Base-by-base conservation (phyloP, 2,888 invertebrate genomes). In the Pristionchus entomophagus region DNA sequence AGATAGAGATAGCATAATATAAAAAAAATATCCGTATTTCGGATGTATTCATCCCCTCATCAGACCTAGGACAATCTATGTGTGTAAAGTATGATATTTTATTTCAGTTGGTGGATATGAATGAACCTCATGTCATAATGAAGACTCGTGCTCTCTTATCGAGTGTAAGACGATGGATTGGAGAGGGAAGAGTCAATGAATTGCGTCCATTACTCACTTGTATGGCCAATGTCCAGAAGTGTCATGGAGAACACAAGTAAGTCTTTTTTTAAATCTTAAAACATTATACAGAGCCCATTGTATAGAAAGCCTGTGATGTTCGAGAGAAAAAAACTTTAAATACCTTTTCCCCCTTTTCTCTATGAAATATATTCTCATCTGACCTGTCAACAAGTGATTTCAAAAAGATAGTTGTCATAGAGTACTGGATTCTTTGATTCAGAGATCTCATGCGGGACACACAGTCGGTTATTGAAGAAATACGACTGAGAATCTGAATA, bases 161-260 rank as follows among this genome's bases (percentile, higher is more conserved):
- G 17, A n/a, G n/a, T 62, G 1, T 41, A 22, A 3, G 53, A 17
- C 32, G n/a, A 38, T 38, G 35, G 45, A 56, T 53, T 56, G 26
- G 53, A 56, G n/a, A 19, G 22, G 56, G 81, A 2, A 29, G 53
- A 35, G n/a, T 38, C 5, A 53, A 81, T 14, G 81, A 56, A 51
- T 17, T 78, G 29, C 19, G 81, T 2, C 38, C 88, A 22, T 65
- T 91, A 1, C 56, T 81, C 22, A 56, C 84, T 14, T 84, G 87
- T 45, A 84, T 91, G 26, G 81, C 83, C 49, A 77, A 83, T n/a
- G 86, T 90, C 29, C 86, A 87, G 4, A 87, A 89, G 26, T 87
- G 85, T 14, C 89, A 89, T 62, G 86, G 88, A 62, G 3, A 85
- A 85, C 53, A 56, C 22, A 78, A 78, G 78, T 78, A 29, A 29